Base-by-base conservation (phyloP, 2,888 invertebrate genomes). In the Sthenelais limicola region DNA sequence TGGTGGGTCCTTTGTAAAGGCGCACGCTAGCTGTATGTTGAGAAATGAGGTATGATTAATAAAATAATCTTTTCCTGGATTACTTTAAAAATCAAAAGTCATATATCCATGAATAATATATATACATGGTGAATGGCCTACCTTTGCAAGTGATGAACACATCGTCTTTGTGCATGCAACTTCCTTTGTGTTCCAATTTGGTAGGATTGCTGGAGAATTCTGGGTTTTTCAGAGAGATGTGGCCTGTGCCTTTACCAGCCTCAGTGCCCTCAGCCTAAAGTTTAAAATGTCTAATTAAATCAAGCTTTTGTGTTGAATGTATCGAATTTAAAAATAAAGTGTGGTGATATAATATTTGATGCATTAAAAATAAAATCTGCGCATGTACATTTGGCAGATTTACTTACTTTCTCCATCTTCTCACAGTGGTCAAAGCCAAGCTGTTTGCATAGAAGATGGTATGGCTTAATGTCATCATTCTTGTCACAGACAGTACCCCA, bases 401-500 rank as follows among this genome's bases (percentile, higher is more conserved):
- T 48, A 21, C 3, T 48, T 52, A 52, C 52, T 30, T 52, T 52
- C 12, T 52, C 24, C 15, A 28, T 33, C 18, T 3, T 3, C 12
- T n/a, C 4, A 32, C 32, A 32, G 24, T 56, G 56, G 18, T 24
- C 18, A 33, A 30, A 56, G 30, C 56, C 56, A 15, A 56, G 18
- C 18, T 56, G 32, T 5, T 56, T 15, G 30, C 56, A 56, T 32
- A 56, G 56, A 33, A 3, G 56, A 56, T 28, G 56, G 5, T 33
- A 56, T 56, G 12, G 32, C 7, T 30, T 18, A 9, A 33, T 21
- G n/a, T 56, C 33, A 15, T 15, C 15, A 21, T 28, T 30, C 32
- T 32, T 28, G 32, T 56, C 56, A 56, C 56, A 56, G 56, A 56
- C 33, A n/a, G 56, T 56, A 33, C 56, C 56, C 56, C 56, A 56